A percentile compares a stretch with the other conserved stretches of the same genome.
Conservation (phyloP, 2,888 invertebrate species). For the Bruchidius siliquastri region DNA sequence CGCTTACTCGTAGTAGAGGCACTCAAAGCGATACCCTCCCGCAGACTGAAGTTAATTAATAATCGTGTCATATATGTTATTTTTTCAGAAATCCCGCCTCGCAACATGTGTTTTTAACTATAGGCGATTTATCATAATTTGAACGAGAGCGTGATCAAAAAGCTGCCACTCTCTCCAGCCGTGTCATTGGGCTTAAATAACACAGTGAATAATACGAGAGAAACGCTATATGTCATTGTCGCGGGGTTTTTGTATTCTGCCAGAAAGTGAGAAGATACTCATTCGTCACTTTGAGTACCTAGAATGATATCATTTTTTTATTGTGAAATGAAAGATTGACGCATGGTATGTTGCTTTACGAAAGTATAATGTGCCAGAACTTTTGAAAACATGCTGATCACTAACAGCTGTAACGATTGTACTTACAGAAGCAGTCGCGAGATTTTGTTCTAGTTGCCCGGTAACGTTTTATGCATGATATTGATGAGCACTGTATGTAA, state of each 20-base stretch:
- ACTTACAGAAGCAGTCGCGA: too few species aligned
- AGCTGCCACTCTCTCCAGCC: background rate
- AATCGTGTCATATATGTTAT: background rate
- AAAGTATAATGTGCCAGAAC: background rate
- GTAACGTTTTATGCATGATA: too few species aligned
- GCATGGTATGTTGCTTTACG: background rate
- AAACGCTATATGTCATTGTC: background rate
- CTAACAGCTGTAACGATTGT: too few species aligned
- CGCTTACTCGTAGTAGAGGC: background rate
- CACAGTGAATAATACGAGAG: background rate
- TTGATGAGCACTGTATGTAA: too few species aligned
- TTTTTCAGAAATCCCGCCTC: background rate
- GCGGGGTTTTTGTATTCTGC: background rate
- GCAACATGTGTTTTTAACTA: constrained; percentile 2
- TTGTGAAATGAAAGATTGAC: background rate
- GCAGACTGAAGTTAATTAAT: background rate
- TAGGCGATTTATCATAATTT: background rate
- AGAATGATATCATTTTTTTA: background rate
- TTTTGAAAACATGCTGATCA: background rate
- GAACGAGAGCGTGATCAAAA: background rate
- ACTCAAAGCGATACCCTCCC: background rate
- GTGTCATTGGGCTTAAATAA: background rate
- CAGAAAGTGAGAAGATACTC: background rate
- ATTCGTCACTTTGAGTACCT: background rate
- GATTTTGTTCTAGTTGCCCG: too few species aligned